A percentile compares a stretch with the other conserved stretches of the same genome.
These are phyloP conservation scores for Euplexia lucipara DNA, from an alignment of 2,888 invertebrate genomes.

Conservation along the genomic window DNA sequence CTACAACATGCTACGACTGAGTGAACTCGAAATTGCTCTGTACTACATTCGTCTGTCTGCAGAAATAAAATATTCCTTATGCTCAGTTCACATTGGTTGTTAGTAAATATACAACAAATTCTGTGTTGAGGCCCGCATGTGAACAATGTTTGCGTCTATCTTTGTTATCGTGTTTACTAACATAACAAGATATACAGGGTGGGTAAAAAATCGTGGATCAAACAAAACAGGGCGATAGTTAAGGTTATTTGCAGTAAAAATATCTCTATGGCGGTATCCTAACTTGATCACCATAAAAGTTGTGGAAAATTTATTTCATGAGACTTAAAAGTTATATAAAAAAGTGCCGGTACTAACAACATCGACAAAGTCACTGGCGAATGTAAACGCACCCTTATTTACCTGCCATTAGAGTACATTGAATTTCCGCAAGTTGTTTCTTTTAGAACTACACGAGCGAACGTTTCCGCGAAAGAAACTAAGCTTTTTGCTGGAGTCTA, in stretches of 20 bases:
- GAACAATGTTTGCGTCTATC: conserved; percentile 24
- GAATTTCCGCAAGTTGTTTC: conserved; percentile 24
- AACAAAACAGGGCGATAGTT: no score
- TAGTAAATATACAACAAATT: conserved; percentile 9
- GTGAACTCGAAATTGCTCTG: conserved; percentile 55
- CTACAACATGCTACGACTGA: conserved; percentile 65
- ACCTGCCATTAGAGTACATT: conserved; percentile 10
- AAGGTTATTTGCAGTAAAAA: no score
- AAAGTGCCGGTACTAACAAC: no score
- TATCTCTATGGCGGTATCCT: no score
- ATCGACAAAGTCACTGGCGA: background rate
- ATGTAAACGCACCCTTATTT: conserved; percentile 18
- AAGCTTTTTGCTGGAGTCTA: conserved; percentile 17
- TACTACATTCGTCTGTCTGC: conserved; percentile 30
- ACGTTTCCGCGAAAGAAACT: conserved; percentile 18
- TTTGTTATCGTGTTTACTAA: conserved; percentile 5
- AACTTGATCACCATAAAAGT: no score
- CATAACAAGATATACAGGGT: conserved; percentile 8
- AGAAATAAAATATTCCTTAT: conserved; percentile 48
- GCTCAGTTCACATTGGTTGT: conserved; percentile 22
- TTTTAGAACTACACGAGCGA: conserved; percentile 27
- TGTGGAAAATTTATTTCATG: no score
- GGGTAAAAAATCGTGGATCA: no score
- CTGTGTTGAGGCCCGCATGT: conserved; percentile 22
- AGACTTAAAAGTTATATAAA: no score